Percentiles rank a stretch among this genome's conserved stretches.
Conservation (phyloP, 92 coral and sea anemone genomes). For the Heliopora coerulea region DNA sequence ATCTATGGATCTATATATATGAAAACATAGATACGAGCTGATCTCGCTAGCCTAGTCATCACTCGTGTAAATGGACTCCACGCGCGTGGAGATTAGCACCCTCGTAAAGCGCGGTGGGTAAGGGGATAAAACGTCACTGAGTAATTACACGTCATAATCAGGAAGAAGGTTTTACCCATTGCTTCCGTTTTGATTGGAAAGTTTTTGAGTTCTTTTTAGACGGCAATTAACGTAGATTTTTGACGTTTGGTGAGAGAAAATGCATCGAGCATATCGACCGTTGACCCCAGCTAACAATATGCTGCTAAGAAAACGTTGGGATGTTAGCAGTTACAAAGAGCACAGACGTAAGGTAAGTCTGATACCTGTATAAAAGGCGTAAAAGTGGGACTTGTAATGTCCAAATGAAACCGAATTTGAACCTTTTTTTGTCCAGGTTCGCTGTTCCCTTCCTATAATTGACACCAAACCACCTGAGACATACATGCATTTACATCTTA, state of each 20-base stretch:
- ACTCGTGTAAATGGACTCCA: too few species aligned
- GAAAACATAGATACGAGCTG: too few species aligned
- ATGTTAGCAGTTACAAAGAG: conserved; percentile 85
- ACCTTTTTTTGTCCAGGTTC: conserved; percentile 60
- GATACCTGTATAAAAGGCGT: conserved; percentile 38
- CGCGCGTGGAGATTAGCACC: too few species aligned
- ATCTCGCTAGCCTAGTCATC: too few species aligned
- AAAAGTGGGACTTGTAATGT: conserved; percentile 6
- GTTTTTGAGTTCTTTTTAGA: background rate
- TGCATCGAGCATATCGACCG: conserved; percentile 99
- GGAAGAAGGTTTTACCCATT: background rate
- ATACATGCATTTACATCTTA: conserved; percentile 94
- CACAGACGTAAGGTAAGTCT: conserved; percentile 85
- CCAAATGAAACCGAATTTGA: background rate
- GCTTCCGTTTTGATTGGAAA: background rate
- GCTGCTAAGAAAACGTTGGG: conserved; percentile 97
- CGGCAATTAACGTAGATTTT: background rate
- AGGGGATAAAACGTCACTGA: too few species aligned
- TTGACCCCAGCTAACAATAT: conserved; percentile 98
- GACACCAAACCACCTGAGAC: conserved; percentile 97
- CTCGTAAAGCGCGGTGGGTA: too few species aligned
- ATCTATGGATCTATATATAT: too few species aligned
- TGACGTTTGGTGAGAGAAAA: conserved; percentile 14
- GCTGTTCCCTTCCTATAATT: conserved; percentile 82
- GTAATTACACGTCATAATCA: too few species aligned